Evolutionary conservation across 2,888 invertebrate species (phyloP), one percentile per base, ranked within the genome.

Genomic region (Phyllotreta striolata): DNA sequence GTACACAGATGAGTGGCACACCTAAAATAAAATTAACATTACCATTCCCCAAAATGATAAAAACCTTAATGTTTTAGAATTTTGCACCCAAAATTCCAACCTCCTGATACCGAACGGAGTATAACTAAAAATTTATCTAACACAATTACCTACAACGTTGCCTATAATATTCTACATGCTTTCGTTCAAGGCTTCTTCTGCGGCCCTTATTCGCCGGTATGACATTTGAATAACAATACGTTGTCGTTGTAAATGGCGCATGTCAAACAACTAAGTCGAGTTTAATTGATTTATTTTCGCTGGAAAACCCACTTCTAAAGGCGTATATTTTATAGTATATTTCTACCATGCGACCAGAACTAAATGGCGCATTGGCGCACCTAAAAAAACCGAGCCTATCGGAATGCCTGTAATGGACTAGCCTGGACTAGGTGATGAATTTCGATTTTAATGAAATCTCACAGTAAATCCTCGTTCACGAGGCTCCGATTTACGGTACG

Each of bases 201-300:
- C 35, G 40, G 13, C 52, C 47, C 44, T 63, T n/a, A n/a, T n/a
- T 56, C 38, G 52, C 60, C 35, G 10, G 12, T 62, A 57, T 54
- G 60, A 55, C 55, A 60, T 52, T 52, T 66, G 66, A 66, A 66
- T 66, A 66, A 60, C 60, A 66, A 66, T 59, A 54, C 56, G 44
- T 59, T 49, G 62, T 52, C 43, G 62, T 62, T 62, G 46, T 62
- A 59, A 62, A 55, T 56, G 55, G 46, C 61, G 59, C 62, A 59
- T 58, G 58, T 58, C 62, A 58, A 62, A 55, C 49, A 62, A 58
- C 44, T 46, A 59, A 63, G 51, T 59, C 38, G 43, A 51, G 8
- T 60, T 51, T 46, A 59, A 59, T 60, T 66, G 59, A 66, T 66
- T 60, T 62, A 63, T 60, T 60, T 62, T 60, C 47, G 54, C 52